A percentile compares a stretch with the other conserved stretches of the same genome.
Evolutionary conservation across 2,888 invertebrate genomes (phyloP).

Genomic region (Urechis unicinctus): DNA sequence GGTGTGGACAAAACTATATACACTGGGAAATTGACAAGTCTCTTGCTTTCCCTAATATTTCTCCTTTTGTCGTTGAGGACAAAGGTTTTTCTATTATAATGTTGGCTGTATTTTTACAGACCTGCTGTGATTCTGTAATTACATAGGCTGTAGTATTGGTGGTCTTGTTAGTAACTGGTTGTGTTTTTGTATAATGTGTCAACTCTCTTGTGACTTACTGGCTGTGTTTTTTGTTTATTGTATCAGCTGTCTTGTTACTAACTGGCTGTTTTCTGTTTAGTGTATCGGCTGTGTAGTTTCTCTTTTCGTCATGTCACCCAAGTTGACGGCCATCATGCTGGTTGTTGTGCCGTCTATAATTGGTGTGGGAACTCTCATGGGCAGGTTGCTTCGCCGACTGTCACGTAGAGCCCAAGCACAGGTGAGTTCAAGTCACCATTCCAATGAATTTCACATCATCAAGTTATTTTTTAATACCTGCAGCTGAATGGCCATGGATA

Average conservation of each 20-base stretch:
- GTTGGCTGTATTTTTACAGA: too few species aligned
- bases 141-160: too few species aligned
- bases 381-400: slow-evolving; percentile 67
- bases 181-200: too few species aligned
- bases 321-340: slow-evolving; percentile 77
- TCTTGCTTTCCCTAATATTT: neutral
- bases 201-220: too few species aligned
- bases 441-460: neutral
- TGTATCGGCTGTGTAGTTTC: slow-evolving; percentile 54
- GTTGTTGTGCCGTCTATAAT: slow-evolving; percentile 82
- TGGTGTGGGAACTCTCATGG: slow-evolving; percentile 75
- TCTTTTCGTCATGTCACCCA: slow-evolving; percentile 80
- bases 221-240: neutral
- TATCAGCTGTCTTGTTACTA: neutral
- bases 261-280: slow-evolving; percentile 21
- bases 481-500: neutral
- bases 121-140: too few species aligned
- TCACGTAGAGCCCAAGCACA: slow-evolving; percentile 78
- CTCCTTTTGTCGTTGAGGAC: neutral
- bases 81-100: too few species aligned
- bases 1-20: slow-evolving; percentile 53
- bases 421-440: too few species aligned
- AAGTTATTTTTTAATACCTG: neutral
- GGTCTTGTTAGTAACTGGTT: too few species aligned
- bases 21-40: too few species aligned